A percentile compares a stretch with the other conserved stretches of the same genome.
These are phyloP conservation scores for Amphimedon queenslandica DNA, from an alignment of 37 sponge, comb jelly and placozoan species.

Conservation along the genomic window DNA sequence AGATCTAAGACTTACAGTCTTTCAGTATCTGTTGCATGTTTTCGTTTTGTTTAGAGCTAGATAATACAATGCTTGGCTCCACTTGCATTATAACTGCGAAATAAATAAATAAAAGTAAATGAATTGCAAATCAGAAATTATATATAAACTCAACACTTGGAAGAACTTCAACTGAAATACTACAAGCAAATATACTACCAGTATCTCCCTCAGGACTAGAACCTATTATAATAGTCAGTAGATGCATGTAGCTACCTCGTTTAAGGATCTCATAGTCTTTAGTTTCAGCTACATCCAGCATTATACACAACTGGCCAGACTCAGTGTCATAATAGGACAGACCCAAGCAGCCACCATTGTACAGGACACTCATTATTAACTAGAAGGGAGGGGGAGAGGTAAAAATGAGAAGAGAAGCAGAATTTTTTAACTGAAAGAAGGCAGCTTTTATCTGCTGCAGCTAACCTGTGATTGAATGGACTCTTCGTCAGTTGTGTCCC, in stretches of 20 bases:
- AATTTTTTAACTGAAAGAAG: background rate
- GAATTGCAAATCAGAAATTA: too few relatives aligned
- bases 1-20: too few relatives aligned
- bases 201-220: too few relatives aligned
- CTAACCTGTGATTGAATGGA: background rate
- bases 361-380: conserved; percentile 47
- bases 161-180: conserved; percentile 56
- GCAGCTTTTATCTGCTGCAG: background rate
- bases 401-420: too few relatives aligned
- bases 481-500: background rate
- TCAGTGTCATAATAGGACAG: conserved; percentile 65
- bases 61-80: conserved; percentile 55
- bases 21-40: conserved; percentile 36
- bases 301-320: conserved; percentile 44
- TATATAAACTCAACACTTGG: conserved; percentile 75
- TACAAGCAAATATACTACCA: too few relatives aligned
- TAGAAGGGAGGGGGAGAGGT: conserved; percentile 1
- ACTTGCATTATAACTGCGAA: conserved; percentile 66
- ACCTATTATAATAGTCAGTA: too few relatives aligned
- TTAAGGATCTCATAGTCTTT: conserved; percentile 63
- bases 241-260: too few relatives aligned
- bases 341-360: conserved; percentile 66
- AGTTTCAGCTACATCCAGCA: conserved; percentile 64
- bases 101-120: too few relatives aligned
- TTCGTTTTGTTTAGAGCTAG: conserved; percentile 79